Conservation (phyloP, 1,140 invertebrate species). For the Trachymyrmex septentrionalis region DNA sequence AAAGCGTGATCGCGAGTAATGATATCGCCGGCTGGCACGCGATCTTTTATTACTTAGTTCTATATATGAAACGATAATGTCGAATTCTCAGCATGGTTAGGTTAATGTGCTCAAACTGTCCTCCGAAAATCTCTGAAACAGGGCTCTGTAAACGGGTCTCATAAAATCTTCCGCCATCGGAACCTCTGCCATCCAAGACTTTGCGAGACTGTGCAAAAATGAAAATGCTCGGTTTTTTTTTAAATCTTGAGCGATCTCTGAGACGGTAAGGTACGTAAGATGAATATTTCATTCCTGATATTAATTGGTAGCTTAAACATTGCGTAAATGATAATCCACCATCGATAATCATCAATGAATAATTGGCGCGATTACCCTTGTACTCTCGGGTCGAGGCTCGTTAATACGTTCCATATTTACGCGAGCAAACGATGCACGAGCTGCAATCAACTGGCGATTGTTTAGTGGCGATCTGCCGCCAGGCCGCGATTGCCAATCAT, state of each 20-base stretch:
- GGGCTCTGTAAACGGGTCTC: neutral
- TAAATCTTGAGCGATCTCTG: neutral
- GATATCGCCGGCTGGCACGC: constrained; percentile 51
- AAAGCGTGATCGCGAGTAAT: constrained; percentile 59
- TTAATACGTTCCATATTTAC: constrained; percentile 75
- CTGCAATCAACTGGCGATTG: constrained; percentile 78
- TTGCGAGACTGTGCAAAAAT: neutral
- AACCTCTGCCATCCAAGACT: neutral
- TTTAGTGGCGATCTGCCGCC: constrained; percentile 76
- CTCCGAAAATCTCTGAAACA: constrained; percentile 11
- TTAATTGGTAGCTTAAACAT: constrained; percentile 67
- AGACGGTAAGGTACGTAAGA: constrained; percentile 16
- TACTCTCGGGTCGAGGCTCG: constrained; percentile 49
- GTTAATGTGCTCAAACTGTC: neutral
- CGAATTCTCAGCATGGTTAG: neutral
- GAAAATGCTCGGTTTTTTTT: neutral
- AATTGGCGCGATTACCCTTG: constrained; percentile 71
- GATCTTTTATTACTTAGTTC: constrained; percentile 41
- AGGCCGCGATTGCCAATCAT: constrained; percentile 78
- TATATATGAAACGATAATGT: constrained; percentile 28
- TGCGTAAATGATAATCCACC: constrained; percentile 9
- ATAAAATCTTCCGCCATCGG: neutral
- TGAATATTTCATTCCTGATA: neutral
- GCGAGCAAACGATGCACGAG: constrained; percentile 65
- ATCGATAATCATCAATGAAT: constrained; percentile 70